Evolutionary conservation across 1,140 invertebrate species (phyloP).

Genomic region (Philopotamus ludificatus): DNA sequence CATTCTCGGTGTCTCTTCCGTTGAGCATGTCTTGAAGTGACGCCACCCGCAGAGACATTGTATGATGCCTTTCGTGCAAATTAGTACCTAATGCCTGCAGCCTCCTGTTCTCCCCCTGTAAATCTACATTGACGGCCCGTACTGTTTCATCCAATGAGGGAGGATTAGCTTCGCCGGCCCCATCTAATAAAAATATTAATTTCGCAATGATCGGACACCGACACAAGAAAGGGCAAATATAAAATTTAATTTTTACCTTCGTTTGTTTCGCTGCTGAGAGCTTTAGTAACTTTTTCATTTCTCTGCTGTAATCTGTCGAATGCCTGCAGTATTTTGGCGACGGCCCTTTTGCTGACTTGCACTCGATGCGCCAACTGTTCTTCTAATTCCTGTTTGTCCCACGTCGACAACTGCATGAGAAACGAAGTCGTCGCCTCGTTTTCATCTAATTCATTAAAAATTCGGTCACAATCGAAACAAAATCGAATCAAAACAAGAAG

Average conservation of each 20-base stretch:
- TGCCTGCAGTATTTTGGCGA: slow-evolving; percentile 93
- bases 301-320: slow-evolving; percentile 92
- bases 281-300: slow-evolving; percentile 87
- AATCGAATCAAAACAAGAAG: not conserved
- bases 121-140: slow-evolving; percentile 77
- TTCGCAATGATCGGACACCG: no score
- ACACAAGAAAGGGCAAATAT: no score
- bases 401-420: slow-evolving; percentile 92
- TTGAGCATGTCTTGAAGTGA: slow-evolving; percentile 89
- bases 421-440: slow-evolving; percentile 96
- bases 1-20: slow-evolving; percentile 89
- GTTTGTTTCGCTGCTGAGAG: slow-evolving; percentile 80
- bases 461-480: not conserved
- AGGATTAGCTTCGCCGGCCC: slow-evolving; percentile 44
- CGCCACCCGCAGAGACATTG: slow-evolving; percentile 86
- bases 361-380: slow-evolving; percentile 93
- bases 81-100: slow-evolving; percentile 90
- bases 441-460: slow-evolving; percentile 73
- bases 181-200: not conserved
- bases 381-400: slow-evolving; percentile 97
- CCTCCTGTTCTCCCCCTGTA: slow-evolving; percentile 88
- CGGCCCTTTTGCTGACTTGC: slow-evolving; percentile 88
- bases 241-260: slow-evolving; percentile 49
- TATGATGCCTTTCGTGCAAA: slow-evolving; percentile 91
- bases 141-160: slow-evolving; percentile 73